These are phyloP conservation scores for Gambusia yucatana DNA, from an alignment of 2,797 vertebrate genomes.

Conservation along the genomic window DNA sequence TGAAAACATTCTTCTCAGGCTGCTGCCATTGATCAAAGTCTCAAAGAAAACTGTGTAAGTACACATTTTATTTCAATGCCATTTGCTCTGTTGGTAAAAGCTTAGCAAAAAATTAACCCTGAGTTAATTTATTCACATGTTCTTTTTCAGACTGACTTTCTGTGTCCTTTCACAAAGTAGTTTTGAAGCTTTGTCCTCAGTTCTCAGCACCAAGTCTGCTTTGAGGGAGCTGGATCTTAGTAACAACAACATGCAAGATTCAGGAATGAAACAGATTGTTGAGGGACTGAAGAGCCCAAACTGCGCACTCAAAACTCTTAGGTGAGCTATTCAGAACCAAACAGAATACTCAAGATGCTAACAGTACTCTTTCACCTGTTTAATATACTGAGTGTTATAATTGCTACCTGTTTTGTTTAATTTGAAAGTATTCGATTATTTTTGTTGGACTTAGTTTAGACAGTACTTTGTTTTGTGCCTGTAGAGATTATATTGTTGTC, in stretches of 20 bases:
- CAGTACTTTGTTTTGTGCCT: neutral
- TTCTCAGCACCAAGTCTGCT: neutral
- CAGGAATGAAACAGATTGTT: neutral
- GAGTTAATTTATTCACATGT: neutral
- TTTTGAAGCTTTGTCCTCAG: neutral
- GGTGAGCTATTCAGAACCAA: neutral
- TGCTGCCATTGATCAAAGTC: neutral
- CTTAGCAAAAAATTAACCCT: neutral
- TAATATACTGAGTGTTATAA: neutral
- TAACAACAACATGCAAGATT: conserved; percentile 11
- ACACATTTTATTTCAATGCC: neutral
- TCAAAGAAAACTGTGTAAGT: conserved; percentile 1
- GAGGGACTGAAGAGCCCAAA: conserved; percentile 3
- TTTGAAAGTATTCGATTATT: neutral
- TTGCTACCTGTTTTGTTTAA: neutral
- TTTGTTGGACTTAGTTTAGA: neutral
- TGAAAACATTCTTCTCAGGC: neutral
- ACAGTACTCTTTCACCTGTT: neutral
- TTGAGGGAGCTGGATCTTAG: conserved; percentile 10
- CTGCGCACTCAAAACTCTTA: conserved; percentile 1
- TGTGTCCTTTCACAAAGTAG: conserved; percentile 13
- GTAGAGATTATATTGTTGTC: neutral
- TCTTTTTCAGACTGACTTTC: conserved; percentile 15
- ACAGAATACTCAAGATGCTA: neutral
- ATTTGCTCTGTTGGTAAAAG: neutral